Percentiles rank a stretch among this genome's conserved stretches.
Evolutionary conservation across 2,113 vertebrate genomes (phyloP).

Genomic region (Hepsetus odoe): DNA sequence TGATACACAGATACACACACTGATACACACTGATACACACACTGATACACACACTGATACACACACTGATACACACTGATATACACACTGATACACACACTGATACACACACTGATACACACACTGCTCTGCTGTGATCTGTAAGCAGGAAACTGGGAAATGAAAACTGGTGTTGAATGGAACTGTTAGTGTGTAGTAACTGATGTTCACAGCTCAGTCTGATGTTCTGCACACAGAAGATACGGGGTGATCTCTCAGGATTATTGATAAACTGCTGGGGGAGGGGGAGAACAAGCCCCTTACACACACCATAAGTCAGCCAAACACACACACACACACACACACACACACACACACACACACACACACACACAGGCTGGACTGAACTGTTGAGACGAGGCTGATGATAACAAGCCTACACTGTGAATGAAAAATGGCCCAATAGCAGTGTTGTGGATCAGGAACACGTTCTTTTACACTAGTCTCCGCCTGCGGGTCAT

Average conservation of each 20-base stretch:
- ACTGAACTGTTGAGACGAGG: slow-evolving; percentile 21
- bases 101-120: not conserved
- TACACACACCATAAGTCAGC: slow-evolving; percentile 16
- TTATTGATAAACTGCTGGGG: slow-evolving; percentile 39
- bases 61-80: slow-evolving; percentile 10
- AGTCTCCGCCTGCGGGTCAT: slow-evolving; percentile 13
- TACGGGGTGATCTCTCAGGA: slow-evolving; percentile 28
- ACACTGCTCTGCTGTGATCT: slow-evolving; percentile 25
- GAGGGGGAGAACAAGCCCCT: slow-evolving; percentile 23
- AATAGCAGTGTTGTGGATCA: slow-evolving; percentile 32
- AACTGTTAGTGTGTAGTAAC: slow-evolving; percentile 17
- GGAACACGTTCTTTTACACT: not conserved
- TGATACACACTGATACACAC: not conserved
- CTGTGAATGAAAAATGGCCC: not conserved
- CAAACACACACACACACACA: not conserved
- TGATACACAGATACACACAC: slow-evolving; percentile 2
- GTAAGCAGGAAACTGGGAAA: not conserved
- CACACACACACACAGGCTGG: not conserved
- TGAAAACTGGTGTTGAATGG: slow-evolving; percentile 12
- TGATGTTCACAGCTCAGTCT: slow-evolving; percentile 26
- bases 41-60: not conserved
- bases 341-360: not conserved
- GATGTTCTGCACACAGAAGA: slow-evolving; percentile 34
- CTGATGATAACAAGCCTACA: slow-evolving; percentile 3
- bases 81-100: not conserved